phyloP scores from a whole-genome alignment of 1,140 invertebrate species.

The Belonocnema kinseyi region DNA sequence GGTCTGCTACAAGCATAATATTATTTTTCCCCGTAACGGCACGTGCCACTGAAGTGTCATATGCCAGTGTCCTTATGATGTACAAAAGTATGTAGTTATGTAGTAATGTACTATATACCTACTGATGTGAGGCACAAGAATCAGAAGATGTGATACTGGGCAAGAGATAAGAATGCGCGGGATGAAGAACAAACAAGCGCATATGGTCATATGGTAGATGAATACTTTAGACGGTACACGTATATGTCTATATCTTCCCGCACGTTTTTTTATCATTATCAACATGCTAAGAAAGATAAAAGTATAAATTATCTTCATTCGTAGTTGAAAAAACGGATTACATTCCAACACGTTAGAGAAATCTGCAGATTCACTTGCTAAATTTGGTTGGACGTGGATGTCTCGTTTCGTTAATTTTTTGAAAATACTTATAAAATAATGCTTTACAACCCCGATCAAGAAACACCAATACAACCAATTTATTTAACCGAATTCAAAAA shows the following conservation, averaged over 20 bases:
- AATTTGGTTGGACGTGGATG: not conserved
- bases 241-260: not conserved
- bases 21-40: not conserved
- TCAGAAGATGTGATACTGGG: not conserved
- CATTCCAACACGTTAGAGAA: conserved; percentile 9
- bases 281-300: conserved; percentile 11
- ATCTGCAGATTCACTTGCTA: conserved; percentile 27
- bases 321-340: not conserved
- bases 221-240: not conserved
- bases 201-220: not conserved
- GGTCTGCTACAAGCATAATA: conserved; percentile 7
- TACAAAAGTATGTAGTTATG: conserved; percentile 12
- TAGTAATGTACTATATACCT: not conserved
- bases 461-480: no score
- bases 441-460: no score
- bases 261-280: conserved; percentile 15
- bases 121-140: conserved; percentile 10
- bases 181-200: conserved; percentile 1
- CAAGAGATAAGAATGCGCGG: conserved; percentile 10
- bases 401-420: not conserved
- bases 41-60: conserved; percentile 22
- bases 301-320: not conserved
- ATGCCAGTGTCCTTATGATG: conserved; percentile 18
- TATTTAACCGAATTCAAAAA: no score
- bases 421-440: not conserved